phyloP scores from a whole-genome alignment of 1,140 invertebrate genomes.

The Meloidogyne chitwoodi region DNA sequence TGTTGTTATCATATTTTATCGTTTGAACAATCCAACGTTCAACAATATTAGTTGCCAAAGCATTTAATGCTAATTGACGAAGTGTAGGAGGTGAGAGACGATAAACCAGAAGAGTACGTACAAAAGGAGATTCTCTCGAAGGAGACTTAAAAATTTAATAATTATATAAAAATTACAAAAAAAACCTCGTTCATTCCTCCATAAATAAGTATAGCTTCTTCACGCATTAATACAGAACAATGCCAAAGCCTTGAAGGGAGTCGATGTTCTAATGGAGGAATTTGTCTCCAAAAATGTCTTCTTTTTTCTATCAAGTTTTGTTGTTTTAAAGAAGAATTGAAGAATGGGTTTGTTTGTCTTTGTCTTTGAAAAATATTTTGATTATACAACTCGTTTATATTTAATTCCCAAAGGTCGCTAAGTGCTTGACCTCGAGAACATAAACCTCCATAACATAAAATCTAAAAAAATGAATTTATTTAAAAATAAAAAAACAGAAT shows the following conservation, averaged over 20 bases:
- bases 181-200: conserved; percentile 14
- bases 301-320: not conserved
- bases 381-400: not conserved
- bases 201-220: conserved; percentile 5
- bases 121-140: conserved; percentile 15
- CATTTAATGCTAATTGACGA: conserved; percentile 15
- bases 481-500: too few relatives aligned
- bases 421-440: not conserved
- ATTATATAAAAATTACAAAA: not conserved
- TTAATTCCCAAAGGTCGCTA: conserved; percentile 20
- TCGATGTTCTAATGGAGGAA: conserved; percentile 16
- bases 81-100: not conserved
- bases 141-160: not conserved
- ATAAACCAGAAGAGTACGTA: conserved; percentile 13
- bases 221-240: conserved; percentile 1
- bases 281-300: conserved; percentile 4
- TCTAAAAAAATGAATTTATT: not conserved
- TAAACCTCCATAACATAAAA: conserved; percentile 11
- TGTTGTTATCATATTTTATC: conserved; percentile 1
- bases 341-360: not conserved
- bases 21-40: conserved; percentile 6
- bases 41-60: conserved; percentile 4
- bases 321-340: not conserved
- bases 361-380: not conserved
- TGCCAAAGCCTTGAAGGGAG: conserved; percentile 16